Conservation (phyloP, 1,140 invertebrate species). For the Hyles euphorbiae region DNA sequence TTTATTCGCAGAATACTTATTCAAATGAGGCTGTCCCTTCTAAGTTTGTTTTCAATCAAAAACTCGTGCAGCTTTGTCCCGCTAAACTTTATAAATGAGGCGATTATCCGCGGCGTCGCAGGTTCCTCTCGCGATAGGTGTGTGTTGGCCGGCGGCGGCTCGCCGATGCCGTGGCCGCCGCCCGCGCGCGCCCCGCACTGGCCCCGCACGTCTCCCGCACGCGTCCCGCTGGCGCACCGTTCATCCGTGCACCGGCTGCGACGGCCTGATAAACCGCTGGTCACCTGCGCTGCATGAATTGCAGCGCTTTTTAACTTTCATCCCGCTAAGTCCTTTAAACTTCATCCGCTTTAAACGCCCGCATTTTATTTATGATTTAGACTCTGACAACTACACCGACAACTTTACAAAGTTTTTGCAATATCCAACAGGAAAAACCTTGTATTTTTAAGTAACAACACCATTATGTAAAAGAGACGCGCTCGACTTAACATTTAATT, state of each 20-base stretch:
- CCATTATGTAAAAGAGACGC: conserved; percentile 27
- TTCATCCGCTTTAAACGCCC: conserved; percentile 58
- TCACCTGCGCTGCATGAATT: conserved; percentile 72
- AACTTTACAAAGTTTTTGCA: conserved; percentile 35
- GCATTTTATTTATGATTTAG: conserved; percentile 63
- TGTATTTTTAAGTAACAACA: conserved; percentile 22
- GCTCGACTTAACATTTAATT: conserved; percentile 7
- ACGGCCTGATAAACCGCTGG: conserved; percentile 59
- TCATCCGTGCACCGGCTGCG: conserved; percentile 23
- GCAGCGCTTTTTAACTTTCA: conserved; percentile 71
- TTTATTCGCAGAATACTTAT: conserved; percentile 75
- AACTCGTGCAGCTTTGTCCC: conserved; percentile 69
- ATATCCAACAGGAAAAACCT: conserved; percentile 28
- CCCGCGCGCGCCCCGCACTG: not conserved
- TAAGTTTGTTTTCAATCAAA: conserved; percentile 76
- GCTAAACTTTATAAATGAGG: conserved; percentile 74
- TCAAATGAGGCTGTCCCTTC: conserved; percentile 74
- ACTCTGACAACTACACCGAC: conserved; percentile 42
- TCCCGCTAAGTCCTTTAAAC: conserved; percentile 59
- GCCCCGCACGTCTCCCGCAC: conserved; percentile 23
- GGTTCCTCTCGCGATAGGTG: conserved; percentile 47
- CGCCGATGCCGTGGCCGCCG: conserved; percentile 11
- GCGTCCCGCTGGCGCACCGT: conserved; percentile 20
- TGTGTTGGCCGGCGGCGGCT: conserved; percentile 27
- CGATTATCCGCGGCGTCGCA: conserved; percentile 61